phyloP scores from a whole-genome alignment of 2,797 vertebrate genomes.

The Ctenochaetus hawaiiensis region DNA sequence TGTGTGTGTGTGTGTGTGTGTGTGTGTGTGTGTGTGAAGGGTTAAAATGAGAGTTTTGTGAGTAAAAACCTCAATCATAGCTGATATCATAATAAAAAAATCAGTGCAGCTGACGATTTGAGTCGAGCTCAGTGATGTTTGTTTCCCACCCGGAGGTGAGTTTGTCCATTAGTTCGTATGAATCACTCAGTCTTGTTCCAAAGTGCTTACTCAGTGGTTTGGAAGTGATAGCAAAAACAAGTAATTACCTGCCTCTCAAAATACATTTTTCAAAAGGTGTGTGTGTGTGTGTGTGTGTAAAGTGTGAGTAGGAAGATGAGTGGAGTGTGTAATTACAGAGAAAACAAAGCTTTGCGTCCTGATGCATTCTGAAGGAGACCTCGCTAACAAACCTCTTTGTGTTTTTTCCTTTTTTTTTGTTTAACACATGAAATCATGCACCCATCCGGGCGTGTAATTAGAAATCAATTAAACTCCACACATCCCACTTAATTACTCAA shows the following conservation, averaged over 20 bases:
- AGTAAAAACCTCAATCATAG: not conserved
- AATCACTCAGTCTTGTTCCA: conserved; percentile 1
- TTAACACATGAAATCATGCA: conserved; percentile 63
- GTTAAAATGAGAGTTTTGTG: not conserved
- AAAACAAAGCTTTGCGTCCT: conserved; percentile 61
- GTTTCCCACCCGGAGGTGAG: not conserved
- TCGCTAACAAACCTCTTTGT: conserved; percentile 68
- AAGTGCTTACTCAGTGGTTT: conserved; percentile 39
- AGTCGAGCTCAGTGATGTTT: not conserved
- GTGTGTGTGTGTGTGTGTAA: conserved; percentile 34
- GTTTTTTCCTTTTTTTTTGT: conserved; percentile 60
- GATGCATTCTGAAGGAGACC: conserved; percentile 60
- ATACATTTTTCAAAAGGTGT: conserved; percentile 36
- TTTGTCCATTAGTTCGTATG: conserved; percentile 13
- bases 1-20: too few species aligned
- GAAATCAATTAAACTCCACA: conserved; percentile 76
- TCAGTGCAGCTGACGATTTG: not conserved
- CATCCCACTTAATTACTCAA: conserved; percentile 58
- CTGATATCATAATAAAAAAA: not conserved
- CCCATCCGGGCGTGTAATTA: conserved; percentile 72
- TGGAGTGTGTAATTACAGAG: conserved; percentile 68
- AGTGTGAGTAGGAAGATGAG: conserved; percentile 46
- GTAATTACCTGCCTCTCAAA: conserved; percentile 47
- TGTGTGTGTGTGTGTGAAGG: too few species aligned
- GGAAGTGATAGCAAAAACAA: conserved; percentile 38